A percentile compares a stretch with the other conserved stretches of the same genome.
phyloP scores from a whole-genome alignment of 2,797 vertebrate species.

The Tadarida brasiliensis region DNA sequence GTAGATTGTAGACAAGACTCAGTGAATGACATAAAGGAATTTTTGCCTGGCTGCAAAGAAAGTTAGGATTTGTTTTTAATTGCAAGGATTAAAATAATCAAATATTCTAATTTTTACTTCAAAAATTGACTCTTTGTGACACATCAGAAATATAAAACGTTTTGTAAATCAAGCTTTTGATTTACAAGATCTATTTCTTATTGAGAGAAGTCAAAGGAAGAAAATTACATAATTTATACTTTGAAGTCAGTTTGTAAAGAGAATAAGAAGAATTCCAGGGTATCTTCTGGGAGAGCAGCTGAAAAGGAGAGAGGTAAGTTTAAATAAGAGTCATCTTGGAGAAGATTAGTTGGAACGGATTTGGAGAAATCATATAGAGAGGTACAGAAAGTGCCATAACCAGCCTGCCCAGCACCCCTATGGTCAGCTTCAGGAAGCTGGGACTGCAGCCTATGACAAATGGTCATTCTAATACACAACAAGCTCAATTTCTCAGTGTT shows the following conservation, averaged over 20 bases:
- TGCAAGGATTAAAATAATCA: not conserved
- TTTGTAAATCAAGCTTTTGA: slow-evolving; percentile 30
- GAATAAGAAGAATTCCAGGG: not conserved
- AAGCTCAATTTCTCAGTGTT: not conserved
- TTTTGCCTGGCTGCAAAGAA: not conserved
- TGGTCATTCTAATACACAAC: not conserved
- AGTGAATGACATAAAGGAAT: not conserved
- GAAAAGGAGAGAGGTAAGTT: not conserved
- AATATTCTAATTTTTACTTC: slow-evolving; percentile 11
- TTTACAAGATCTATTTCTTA: slow-evolving; percentile 31
- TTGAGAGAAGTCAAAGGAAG: slow-evolving; percentile 34
- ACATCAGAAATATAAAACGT: not conserved
- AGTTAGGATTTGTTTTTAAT: not conserved
- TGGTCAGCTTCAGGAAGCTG: not conserved
- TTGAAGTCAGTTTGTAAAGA: not conserved
- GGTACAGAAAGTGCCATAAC: not conserved
- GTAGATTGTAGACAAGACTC: not conserved
- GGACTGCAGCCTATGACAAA: not conserved
- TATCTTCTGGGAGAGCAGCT: not conserved
- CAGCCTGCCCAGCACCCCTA: not conserved
- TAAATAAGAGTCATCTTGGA: not conserved
- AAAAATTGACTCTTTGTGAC: not conserved
- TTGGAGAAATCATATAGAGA: not conserved
- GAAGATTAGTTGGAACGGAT: not conserved
- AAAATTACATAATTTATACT: not conserved